phyloP scores from a whole-genome alignment of 1,140 invertebrate species.

The Phthorimaea operculella region DNA sequence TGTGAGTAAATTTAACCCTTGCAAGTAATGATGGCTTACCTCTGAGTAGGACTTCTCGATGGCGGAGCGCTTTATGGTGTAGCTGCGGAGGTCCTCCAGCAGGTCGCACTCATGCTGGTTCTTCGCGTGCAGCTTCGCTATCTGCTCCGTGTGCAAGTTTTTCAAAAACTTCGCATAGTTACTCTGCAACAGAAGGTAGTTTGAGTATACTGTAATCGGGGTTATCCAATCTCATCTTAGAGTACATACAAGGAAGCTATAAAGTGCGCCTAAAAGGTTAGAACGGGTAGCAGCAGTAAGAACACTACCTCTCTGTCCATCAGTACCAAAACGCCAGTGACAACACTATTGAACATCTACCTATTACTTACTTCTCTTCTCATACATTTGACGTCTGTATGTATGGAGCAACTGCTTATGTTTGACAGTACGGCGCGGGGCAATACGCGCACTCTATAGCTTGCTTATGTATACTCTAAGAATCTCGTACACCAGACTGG shows the following conservation, averaged over 20 bases:
- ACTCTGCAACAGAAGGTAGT: slow-evolving; percentile 72
- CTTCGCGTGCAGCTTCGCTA: slow-evolving; percentile 90
- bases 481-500: not conserved
- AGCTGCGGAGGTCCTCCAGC: slow-evolving; percentile 92
- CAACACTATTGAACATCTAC: too few species aligned
- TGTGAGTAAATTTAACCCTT: too few species aligned
- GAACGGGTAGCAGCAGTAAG: too few species aligned
- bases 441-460: too few species aligned
- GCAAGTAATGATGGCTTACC: slow-evolving; percentile 74
- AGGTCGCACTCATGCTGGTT: slow-evolving; percentile 97
- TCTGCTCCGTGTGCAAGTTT: slow-evolving; percentile 92
- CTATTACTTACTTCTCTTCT: too few species aligned
- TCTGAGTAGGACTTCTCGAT: slow-evolving; percentile 97
- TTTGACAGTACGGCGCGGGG: too few species aligned
- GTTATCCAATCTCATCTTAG: slow-evolving; percentile 10
- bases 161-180: slow-evolving; percentile 90
- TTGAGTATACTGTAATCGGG: slow-evolving; percentile 4
- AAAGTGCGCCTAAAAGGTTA: too few species aligned
- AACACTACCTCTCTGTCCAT: too few species aligned
- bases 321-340: too few species aligned
- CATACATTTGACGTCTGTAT: too few species aligned
- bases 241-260: too few species aligned
- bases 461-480: not conserved
- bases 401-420: too few species aligned
- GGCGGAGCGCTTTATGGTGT: slow-evolving; percentile 89